phyloP scores from a whole-genome alignment of 2,113 vertebrate species.

The Nansenia antarctica region DNA sequence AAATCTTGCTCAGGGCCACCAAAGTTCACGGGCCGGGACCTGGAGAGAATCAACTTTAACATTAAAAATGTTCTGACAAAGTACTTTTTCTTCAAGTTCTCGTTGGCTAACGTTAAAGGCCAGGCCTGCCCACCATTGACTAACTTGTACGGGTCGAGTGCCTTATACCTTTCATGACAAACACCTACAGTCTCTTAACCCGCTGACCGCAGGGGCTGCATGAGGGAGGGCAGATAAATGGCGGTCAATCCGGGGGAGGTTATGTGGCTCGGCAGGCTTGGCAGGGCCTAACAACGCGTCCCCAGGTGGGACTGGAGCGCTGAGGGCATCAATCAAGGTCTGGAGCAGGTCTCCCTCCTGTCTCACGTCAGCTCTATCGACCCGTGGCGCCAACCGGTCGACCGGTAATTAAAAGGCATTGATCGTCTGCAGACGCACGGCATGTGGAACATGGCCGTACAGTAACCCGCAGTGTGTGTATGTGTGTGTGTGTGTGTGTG shows the following conservation, averaged over 20 bases:
- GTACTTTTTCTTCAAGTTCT: too few relatives aligned
- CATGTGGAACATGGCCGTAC: slow-evolving; percentile 44
- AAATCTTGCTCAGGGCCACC: too few relatives aligned
- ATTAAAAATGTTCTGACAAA: too few relatives aligned
- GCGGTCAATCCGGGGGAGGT: slow-evolving; percentile 43
- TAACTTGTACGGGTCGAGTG: slow-evolving; percentile 24
- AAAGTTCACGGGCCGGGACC: too few relatives aligned
- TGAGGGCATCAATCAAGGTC: slow-evolving; percentile 63
- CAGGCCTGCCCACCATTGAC: slow-evolving; percentile 28
- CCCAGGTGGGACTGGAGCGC: slow-evolving; percentile 41
- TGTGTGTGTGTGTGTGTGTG: slow-evolving; percentile 13
- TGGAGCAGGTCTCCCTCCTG: slow-evolving; percentile 28
- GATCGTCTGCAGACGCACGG: slow-evolving; percentile 60
- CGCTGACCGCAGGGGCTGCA: slow-evolving; percentile 37
- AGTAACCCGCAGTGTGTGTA: slow-evolving; percentile 13
- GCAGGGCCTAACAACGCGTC: slow-evolving; percentile 63
- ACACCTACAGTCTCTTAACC: slow-evolving; percentile 58
- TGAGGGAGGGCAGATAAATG: slow-evolving; percentile 27
- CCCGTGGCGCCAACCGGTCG: slow-evolving; percentile 49
- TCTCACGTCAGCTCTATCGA: slow-evolving; percentile 68
- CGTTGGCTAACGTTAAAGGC: too few relatives aligned
- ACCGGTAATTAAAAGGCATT: slow-evolving; percentile 78
- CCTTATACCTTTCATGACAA: slow-evolving; percentile 11
- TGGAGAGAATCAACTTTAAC: too few relatives aligned
- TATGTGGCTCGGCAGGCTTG: slow-evolving; percentile 56